These are phyloP conservation scores for Fissipunctia ypsillon DNA, from an alignment of 2,888 invertebrate genomes.

Conservation along the genomic window DNA sequence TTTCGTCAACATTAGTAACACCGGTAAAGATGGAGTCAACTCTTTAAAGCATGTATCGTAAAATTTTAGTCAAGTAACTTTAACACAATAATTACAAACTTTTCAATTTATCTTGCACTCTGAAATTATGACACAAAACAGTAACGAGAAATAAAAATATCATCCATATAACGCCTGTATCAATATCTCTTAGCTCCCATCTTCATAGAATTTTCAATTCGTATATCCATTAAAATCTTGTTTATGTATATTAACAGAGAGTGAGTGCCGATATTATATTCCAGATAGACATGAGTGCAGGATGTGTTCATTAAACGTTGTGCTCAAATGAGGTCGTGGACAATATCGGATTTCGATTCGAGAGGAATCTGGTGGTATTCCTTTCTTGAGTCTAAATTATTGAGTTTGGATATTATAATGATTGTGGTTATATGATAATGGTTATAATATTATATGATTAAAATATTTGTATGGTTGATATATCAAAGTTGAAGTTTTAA, in stretches of 20 bases:
- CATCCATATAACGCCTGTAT: background rate
- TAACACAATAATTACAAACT: background rate
- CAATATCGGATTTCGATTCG: background rate
- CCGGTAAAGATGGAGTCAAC: background rate
- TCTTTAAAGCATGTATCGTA: background rate
- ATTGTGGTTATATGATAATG: background rate
- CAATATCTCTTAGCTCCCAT: background rate
- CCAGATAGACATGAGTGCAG: slow-evolving; percentile 14
- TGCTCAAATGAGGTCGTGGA: slow-evolving; percentile 19
- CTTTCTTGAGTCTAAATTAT: background rate
- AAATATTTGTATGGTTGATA: background rate
- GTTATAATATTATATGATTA: too few species aligned
- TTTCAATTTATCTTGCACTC: too few species aligned
- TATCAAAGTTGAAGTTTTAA: background rate
- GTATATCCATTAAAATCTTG: slow-evolving; percentile 19
- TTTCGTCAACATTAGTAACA: background rate
- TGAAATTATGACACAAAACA: background rate
- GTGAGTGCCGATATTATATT: slow-evolving; percentile 46
- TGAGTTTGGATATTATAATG: background rate
- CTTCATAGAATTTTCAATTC: slow-evolving; percentile 10
- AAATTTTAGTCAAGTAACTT: background rate
- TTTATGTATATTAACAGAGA: slow-evolving; percentile 18
- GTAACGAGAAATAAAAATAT: background rate
- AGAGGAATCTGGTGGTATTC: background rate
- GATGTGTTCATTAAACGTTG: slow-evolving; percentile 37